Evolutionary conservation across 2,888 invertebrate genomes (phyloP).

Genomic region (Polymixis flavicincta): DNA sequence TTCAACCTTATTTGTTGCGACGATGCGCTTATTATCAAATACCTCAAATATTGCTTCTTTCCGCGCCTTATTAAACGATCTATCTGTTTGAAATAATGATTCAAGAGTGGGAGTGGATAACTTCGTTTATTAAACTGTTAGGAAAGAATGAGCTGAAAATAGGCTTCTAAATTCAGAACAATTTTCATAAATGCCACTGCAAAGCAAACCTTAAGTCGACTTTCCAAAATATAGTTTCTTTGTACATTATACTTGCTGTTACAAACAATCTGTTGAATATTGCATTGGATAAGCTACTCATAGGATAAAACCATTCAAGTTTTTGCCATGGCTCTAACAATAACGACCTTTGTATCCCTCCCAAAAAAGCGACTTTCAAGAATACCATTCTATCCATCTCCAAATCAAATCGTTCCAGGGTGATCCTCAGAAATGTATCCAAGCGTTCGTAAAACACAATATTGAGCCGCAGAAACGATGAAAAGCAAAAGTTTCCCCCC

Average conservation of each 20-base stretch:
- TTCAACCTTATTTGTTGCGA: no score
- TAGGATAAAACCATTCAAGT: conserved; percentile 24
- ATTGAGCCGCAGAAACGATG: conserved; percentile 68
- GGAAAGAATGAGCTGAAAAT: not conserved
- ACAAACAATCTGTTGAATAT: not conserved
- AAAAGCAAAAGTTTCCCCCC: conserved; percentile 65
- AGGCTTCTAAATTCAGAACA: not conserved
- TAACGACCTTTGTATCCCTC: conserved; percentile 48
- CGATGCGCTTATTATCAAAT: no score
- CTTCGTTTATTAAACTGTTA: not conserved
- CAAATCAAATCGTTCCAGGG: conserved; percentile 62
- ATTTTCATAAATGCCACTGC: not conserved
- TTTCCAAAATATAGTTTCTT: not conserved
- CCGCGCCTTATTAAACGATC: not conserved
- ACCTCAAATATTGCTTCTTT: no score
- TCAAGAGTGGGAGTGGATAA: no score
- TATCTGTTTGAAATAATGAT: not conserved
- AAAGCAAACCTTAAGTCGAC: conserved; percentile 1
- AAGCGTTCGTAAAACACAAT: conserved; percentile 69
- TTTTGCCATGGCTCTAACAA: conserved; percentile 30
- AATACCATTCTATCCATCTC: conserved; percentile 63
- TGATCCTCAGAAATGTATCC: conserved; percentile 62
- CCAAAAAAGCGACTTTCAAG: conserved; percentile 39
- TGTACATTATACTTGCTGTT: not conserved
- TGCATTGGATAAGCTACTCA: conserved; percentile 1